Evolutionary conservation across 2,888 invertebrate genomes (phyloP).

Genomic region (Thymelicus lineola): DNA sequence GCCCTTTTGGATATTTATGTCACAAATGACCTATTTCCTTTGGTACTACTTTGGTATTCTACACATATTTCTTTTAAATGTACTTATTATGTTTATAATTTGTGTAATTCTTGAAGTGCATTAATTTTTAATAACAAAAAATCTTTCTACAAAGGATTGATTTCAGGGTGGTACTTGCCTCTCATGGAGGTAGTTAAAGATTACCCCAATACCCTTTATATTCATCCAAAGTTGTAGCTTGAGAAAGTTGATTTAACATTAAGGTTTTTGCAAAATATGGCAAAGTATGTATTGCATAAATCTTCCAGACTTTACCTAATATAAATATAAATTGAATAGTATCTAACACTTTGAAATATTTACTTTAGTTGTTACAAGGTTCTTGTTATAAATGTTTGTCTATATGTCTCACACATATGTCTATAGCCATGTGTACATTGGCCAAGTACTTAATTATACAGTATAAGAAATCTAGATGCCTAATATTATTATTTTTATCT

Average conservation of each 20-base stretch:
- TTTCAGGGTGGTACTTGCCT: too few relatives aligned
- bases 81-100: background rate
- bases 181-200: too few relatives aligned
- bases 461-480: background rate
- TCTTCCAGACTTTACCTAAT: background rate
- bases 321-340: background rate
- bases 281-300: background rate
- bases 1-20: background rate
- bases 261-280: too few relatives aligned
- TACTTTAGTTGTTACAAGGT: background rate
- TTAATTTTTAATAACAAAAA: too few relatives aligned
- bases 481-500: background rate
- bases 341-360: background rate
- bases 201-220: too few relatives aligned
- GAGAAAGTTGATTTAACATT: too few relatives aligned
- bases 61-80: too few relatives aligned
- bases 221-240: too few relatives aligned
- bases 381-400: conserved; percentile 1
- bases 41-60: background rate
- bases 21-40: background rate
- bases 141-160: too few relatives aligned
- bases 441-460: background rate
- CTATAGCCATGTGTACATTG: background rate
- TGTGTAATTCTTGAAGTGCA: too few relatives aligned
- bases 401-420: background rate